Evolutionary conservation across 2,113 vertebrate genomes (phyloP).

Genomic region (Heteronetta atricapilla): DNA sequence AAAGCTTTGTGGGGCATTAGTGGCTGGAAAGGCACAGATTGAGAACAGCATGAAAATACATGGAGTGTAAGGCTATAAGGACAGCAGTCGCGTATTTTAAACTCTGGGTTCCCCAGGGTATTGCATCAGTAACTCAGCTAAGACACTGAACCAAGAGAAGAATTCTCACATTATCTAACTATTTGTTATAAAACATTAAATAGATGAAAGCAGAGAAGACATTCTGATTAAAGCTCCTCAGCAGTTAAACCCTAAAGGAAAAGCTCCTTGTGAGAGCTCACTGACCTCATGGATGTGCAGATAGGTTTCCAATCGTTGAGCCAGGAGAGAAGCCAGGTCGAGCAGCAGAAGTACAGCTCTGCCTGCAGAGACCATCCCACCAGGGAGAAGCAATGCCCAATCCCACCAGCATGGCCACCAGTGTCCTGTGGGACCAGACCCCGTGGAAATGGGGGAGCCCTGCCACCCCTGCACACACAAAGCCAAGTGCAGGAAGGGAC

Average conservation of each 20-base stretch:
- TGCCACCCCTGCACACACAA: fast-evolving
- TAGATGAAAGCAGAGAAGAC: neutral
- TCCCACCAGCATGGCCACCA: fast-evolving
- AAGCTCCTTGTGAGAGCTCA: neutral
- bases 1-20: constrained; percentile 33
- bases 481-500: neutral
- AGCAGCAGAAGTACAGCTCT: fast-evolving
- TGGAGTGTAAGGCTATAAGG: neutral
- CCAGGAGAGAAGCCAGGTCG: neutral
- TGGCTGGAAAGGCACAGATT: neutral
- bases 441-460: fast-evolving
- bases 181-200: neutral
- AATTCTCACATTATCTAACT: constrained; percentile 18
- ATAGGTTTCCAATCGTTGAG: neutral
- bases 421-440: neutral
- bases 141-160: neutral
- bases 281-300: fast-evolving
- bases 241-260: neutral
- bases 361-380: neutral
- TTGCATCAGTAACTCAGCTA: constrained; percentile 52
- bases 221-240: neutral
- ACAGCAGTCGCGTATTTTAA: constrained; percentile 29
- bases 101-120: constrained; percentile 17
- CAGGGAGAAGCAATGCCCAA: neutral
- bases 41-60: constrained; percentile 12